A percentile compares a stretch with the other conserved stretches of the same genome.
Conservation (phyloP, 92 coral and sea anemone species). For the Epizoanthus rinbou region DNA sequence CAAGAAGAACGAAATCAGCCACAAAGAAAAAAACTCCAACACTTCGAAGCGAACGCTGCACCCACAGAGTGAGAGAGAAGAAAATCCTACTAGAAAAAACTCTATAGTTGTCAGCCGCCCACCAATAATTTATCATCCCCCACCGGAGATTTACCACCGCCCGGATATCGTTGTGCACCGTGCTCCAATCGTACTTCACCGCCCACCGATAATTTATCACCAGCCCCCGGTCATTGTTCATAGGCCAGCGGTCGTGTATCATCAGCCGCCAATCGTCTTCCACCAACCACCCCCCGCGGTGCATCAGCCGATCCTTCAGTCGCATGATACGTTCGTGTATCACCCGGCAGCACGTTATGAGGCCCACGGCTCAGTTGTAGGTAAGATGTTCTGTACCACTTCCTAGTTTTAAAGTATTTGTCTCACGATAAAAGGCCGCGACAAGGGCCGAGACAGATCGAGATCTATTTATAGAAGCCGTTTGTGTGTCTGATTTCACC, state of each 20-base stretch:
- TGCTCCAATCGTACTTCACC: slow-evolving; percentile 97
- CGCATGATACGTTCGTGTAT: slow-evolving; percentile 88
- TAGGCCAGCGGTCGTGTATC: slow-evolving; percentile 98
- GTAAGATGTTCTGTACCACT: not conserved
- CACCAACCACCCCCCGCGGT: slow-evolving; percentile 98
- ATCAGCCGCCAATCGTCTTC: slow-evolving; percentile 93
- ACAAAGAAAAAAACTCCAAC: slow-evolving; percentile 32
- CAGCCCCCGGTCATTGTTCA: slow-evolving; percentile 98
- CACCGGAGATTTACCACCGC: slow-evolving; percentile 98
- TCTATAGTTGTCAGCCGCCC: slow-evolving; percentile 96
- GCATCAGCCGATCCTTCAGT: slow-evolving; percentile 90
- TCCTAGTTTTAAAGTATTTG: not conserved
- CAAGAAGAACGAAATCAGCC: slow-evolving; percentile 45
- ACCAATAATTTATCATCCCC: slow-evolving; percentile 98
- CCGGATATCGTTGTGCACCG: slow-evolving; percentile 99
- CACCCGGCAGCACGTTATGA: slow-evolving; percentile 83
- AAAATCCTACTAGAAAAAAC: slow-evolving; percentile 80
- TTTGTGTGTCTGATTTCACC: too few relatives aligned
- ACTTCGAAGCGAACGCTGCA: slow-evolving; percentile 44
- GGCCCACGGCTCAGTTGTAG: slow-evolving; percentile 80
- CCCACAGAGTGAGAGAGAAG: slow-evolving; percentile 71
- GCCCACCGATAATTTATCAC: slow-evolving; percentile 96
- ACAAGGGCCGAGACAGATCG: too few relatives aligned
- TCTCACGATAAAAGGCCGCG: too few relatives aligned
- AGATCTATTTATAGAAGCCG: too few relatives aligned